Conservation (phyloP, 2,888 invertebrate genomes). For the Autographa gamma region DNA sequence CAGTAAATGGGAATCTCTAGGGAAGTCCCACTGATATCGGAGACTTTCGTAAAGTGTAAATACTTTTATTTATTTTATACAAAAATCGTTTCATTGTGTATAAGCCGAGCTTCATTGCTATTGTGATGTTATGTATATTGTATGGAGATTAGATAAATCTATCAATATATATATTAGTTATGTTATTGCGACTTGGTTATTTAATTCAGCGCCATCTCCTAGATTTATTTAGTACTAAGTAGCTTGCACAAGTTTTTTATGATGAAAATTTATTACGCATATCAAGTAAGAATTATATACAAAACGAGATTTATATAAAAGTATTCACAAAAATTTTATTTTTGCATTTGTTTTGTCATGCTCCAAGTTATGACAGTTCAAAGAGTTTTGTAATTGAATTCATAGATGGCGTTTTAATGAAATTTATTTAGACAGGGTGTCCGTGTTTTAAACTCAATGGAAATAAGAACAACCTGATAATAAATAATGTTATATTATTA, state of each 20-base stretch:
- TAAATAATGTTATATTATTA: slow-evolving; percentile 41
- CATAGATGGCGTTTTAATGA: slow-evolving; percentile 20
- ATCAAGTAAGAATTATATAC: background rate
- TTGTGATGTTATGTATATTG: slow-evolving; percentile 25
- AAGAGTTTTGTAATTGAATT: background rate
- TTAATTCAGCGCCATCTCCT: slow-evolving; percentile 18
- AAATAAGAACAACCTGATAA: slow-evolving; percentile 23
- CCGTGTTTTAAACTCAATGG: slow-evolving; percentile 23
- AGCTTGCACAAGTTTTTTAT: slow-evolving; percentile 8
- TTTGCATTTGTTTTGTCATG: slow-evolving; percentile 16
- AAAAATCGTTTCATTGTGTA: slow-evolving; percentile 17
- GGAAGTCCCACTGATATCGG: slow-evolving; percentile 18
- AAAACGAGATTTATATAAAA: background rate
- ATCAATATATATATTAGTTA: slow-evolving; percentile 11
- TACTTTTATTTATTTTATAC: slow-evolving; percentile 64
- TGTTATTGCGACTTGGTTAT: slow-evolving; percentile 3
- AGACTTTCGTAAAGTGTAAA: slow-evolving; percentile 64
- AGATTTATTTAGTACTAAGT: slow-evolving; percentile 8
- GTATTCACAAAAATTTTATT: background rate
- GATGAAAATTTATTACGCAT: background rate
- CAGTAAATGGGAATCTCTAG: slow-evolving; percentile 67
- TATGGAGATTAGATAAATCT: slow-evolving; percentile 24
- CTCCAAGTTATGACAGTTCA: background rate
- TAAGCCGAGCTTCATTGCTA: slow-evolving; percentile 26
- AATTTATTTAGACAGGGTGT: slow-evolving; percentile 12